Evolutionary conservation across 1,140 invertebrate genomes (phyloP).

Genomic region (Melipona quadrifasciata): DNA sequence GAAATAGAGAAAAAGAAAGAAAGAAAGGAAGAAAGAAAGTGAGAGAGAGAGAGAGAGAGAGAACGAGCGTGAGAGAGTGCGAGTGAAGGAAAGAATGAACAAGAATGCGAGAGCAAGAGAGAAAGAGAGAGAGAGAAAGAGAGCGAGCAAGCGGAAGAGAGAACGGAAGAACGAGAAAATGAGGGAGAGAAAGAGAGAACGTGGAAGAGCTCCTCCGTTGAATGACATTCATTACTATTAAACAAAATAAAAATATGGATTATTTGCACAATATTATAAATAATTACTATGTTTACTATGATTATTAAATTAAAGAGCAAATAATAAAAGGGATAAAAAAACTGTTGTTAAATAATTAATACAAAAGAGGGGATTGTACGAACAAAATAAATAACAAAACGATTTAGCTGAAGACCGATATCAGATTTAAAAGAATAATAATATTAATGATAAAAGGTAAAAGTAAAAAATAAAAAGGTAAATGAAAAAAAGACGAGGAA

Average conservation of each 20-base stretch:
- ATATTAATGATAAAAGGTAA: background rate
- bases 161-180: slow-evolving; percentile 36
- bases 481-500: background rate
- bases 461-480: background rate
- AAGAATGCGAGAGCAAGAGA: background rate
- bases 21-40: background rate
- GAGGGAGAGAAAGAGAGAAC: slow-evolving; percentile 51
- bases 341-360: slow-evolving; percentile 77
- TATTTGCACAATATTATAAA: slow-evolving; percentile 80
- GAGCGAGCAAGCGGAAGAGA: background rate
- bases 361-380: slow-evolving; percentile 59
- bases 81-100: background rate
- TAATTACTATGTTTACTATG: slow-evolving; percentile 76
- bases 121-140: background rate
- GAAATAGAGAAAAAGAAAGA: slow-evolving; percentile 20
- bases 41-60: background rate
- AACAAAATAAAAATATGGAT: slow-evolving; percentile 72
- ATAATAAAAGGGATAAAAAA: slow-evolving; percentile 71
- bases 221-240: slow-evolving; percentile 72
- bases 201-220: slow-evolving; percentile 62
- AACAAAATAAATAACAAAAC: slow-evolving; percentile 32
- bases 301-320: slow-evolving; percentile 76
- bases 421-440: slow-evolving; percentile 36
- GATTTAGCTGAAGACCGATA: slow-evolving; percentile 57
- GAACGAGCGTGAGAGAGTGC: too few species aligned